Evolutionary conservation across 2,888 invertebrate species (phyloP), one percentile per base, ranked within the genome.

Genomic region (Athripsodes cinereus): DNA sequence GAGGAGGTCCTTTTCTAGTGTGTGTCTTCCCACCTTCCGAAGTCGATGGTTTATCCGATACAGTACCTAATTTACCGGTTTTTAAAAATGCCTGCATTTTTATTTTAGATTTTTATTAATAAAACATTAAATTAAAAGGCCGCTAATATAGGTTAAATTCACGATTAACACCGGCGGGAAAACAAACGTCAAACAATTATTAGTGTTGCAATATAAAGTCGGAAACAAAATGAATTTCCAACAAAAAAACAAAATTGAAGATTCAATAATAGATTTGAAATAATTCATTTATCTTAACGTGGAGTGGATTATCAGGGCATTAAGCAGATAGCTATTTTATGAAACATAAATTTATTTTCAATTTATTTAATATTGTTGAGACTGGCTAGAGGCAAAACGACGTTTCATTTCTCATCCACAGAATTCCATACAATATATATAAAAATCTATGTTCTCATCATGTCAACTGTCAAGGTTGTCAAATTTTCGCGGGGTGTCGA

Each of bases 21-120:
- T 69, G 62, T 54, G 70, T 64, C 69, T 74, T 79, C 21, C 67
- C 64, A 59, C 55, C 69, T 59, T 71, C 73, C 40, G 74, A 77
- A 18, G 72, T 70, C 51, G 75, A 72, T 13, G 75, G 73, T 65
- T 74, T 74, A 40, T 74, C 74, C 1, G 71, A 69, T 5, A 72
- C 66, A 35, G 78, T 73, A 1, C 81, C 82, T 64, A 88, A 72
- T 76, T 91, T 92, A 1, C 90, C 89, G 3, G 87, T 87, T 76
- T 90, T 91, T 22, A 92, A 73, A 76, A 90, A 92, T 1, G 90
- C 85, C 61, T 92, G 86, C 92, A 92, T 91, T 66, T n/a, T 63
- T 76, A 26, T 26, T 26, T 52, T 22, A 20, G 13, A 16, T 22
- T 16, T 19, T 50, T 26, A 50, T 20, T 20, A 52, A 26, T 40